phyloP scores from a whole-genome alignment of 2,113 vertebrate genomes.

The Trematocara unimaculatum region DNA sequence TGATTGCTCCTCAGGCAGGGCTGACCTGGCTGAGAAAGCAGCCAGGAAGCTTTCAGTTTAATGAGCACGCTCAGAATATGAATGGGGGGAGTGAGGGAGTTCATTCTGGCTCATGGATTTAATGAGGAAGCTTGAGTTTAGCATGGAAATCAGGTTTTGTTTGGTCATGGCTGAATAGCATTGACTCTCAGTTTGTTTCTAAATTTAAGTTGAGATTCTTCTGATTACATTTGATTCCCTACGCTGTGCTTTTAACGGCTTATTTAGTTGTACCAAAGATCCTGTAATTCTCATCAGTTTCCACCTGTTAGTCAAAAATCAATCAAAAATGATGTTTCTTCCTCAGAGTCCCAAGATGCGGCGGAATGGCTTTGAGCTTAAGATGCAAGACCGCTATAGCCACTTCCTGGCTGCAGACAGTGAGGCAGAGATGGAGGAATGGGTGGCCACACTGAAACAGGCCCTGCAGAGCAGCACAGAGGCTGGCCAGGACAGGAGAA shows the following conservation, averaged over 20 bases:
- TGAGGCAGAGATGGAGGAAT: conserved; percentile 96
- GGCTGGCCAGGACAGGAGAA: conserved; percentile 81
- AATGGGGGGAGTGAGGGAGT: background rate
- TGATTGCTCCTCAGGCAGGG: background rate
- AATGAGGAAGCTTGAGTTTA: background rate
- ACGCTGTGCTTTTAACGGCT: background rate
- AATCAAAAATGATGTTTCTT: rapidly evolving
- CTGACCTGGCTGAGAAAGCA: background rate
- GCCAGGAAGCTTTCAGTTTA: conserved; percentile 34
- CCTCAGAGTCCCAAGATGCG: conserved; percentile 90
- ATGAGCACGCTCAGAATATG: conserved; percentile 3
- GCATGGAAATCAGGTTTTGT: background rate
- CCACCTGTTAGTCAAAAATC: background rate
- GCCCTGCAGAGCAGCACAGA: conserved; percentile 87
- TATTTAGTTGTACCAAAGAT: background rate
- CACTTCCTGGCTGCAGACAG: conserved; percentile 93
- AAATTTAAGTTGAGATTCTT: background rate
- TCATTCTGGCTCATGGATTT: background rate
- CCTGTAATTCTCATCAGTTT: background rate
- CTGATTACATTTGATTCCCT: background rate
- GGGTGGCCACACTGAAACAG: conserved; percentile 87
- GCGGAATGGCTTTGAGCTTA: conserved; percentile 90
- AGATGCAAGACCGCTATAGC: conserved; percentile 94
- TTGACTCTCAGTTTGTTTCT: background rate
- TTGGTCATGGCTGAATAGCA: background rate